A percentile compares a stretch with the other conserved stretches of the same genome.
Conservation (phyloP, 2,888 invertebrate species). For the Eueremaeus valkanovi region DNA sequence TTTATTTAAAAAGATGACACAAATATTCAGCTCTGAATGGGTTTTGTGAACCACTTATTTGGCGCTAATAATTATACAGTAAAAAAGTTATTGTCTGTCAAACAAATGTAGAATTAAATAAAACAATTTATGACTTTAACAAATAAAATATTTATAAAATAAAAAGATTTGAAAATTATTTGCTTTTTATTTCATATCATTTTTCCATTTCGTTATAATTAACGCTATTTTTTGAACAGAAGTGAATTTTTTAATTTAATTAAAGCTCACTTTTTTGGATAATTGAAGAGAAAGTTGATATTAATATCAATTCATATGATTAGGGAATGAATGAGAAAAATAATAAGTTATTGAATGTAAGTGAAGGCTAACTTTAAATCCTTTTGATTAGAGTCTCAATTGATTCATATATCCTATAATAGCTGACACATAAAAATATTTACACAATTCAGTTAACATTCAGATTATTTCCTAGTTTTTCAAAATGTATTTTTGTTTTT, state of each 20-base stretch:
- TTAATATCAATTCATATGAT: no score
- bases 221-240: no score
- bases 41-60: conserved; percentile 15
- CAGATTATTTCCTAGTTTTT: not conserved
- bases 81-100: conserved; percentile 34
- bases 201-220: no score
- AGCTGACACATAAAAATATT: not conserved
- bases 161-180: not conserved
- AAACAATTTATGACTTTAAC: conserved; percentile 33
- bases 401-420: not conserved
- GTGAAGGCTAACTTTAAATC: no score
- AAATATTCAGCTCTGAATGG: conserved; percentile 12
- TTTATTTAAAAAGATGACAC: conserved; percentile 25
- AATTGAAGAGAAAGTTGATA: no score
- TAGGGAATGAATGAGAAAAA: no score
- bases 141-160: conserved; percentile 34
- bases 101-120: conserved; percentile 23
- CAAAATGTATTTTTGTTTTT: not conserved
- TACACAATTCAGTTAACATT: conserved; percentile 6
- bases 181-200: not conserved
- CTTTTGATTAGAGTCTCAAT: not conserved
- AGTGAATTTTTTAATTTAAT: no score
- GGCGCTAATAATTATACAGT: conserved; percentile 33
- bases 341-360: no score
- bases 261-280: no score